Evolutionary conservation across 92 coral and sea anemone genomes (phyloP).

Genomic region (Diadumene lineata): DNA sequence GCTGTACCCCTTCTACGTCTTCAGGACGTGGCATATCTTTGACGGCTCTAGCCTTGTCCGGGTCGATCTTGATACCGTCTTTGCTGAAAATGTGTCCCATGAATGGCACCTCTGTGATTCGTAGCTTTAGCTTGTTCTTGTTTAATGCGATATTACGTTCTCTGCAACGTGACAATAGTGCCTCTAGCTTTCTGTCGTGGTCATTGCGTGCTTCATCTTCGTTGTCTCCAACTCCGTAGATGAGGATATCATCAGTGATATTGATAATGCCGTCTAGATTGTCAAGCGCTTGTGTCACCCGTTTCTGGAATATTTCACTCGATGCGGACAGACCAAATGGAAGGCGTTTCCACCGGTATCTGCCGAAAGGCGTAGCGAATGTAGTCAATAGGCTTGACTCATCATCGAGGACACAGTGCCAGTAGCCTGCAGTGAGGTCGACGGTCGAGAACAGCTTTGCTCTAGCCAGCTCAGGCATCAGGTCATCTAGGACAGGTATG

Average conservation of each 20-base stretch:
- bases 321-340: neutral
- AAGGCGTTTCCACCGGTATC: slow-evolving; percentile 11
- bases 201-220: neutral
- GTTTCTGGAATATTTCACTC: neutral
- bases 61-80: too few relatives aligned
- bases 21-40: neutral
- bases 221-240: neutral
- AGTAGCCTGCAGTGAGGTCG: slow-evolving; percentile 17
- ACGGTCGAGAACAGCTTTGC: slow-evolving; percentile 29
- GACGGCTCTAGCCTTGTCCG: too few relatives aligned
- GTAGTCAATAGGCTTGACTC: neutral
- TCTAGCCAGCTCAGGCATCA: slow-evolving; percentile 11
- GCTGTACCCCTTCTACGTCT: slow-evolving; percentile 1
- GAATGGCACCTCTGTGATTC: slow-evolving; percentile 10
- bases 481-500: slow-evolving; percentile 36
- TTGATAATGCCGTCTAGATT: neutral
- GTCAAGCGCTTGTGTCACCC: too few relatives aligned
- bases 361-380: slow-evolving; percentile 15
- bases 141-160: neutral
- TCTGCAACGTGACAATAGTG: neutral
- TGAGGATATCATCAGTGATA: neutral
- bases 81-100: slow-evolving; percentile 33
- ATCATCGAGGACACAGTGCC: slow-evolving; percentile 1
- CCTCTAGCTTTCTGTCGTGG: neutral
- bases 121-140: neutral